These are phyloP conservation scores for Spea multiplicata DNA, from an alignment of 2,113 vertebrate genomes.

Conservation along the genomic window DNA sequence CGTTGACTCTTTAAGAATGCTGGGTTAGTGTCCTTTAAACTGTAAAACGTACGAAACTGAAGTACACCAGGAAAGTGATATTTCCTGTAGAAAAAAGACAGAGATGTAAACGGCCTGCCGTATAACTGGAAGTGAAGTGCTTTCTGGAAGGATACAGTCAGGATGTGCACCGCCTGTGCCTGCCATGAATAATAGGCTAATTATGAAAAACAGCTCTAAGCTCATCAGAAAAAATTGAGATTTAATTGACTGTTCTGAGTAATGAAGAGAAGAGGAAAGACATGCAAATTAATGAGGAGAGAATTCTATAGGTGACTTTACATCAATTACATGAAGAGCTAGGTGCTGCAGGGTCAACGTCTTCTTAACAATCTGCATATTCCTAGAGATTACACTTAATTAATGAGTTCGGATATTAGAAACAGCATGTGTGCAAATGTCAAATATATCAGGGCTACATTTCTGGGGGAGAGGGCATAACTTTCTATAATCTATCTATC, in stretches of 20 bases:
- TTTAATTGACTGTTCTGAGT: conserved; percentile 26
- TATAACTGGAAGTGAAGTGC: no score
- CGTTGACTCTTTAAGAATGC: no score
- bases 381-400: conserved; percentile 13
- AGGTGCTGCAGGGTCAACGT: background rate
- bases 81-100: no score
- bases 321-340: conserved; percentile 28
- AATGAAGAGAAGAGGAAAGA: conserved; percentile 1
- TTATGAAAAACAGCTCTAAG: conserved; percentile 20
- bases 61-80: no score
- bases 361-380: conserved; percentile 12
- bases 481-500: no score
- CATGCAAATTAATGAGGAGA: conserved; percentile 19
- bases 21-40: no score
- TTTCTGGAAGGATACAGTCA: background rate
- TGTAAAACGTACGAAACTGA: no score
- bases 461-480: background rate
- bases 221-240: conserved; percentile 17
- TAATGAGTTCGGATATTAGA: conserved; percentile 14
- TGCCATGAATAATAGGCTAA: conserved; percentile 17
- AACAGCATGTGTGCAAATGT: background rate
- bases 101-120: no score
- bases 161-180: background rate
- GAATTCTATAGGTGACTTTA: conserved; percentile 21
- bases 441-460: background rate